phyloP scores from a whole-genome alignment of 2,113 vertebrate genomes.

The Pimephales promelas region DNA sequence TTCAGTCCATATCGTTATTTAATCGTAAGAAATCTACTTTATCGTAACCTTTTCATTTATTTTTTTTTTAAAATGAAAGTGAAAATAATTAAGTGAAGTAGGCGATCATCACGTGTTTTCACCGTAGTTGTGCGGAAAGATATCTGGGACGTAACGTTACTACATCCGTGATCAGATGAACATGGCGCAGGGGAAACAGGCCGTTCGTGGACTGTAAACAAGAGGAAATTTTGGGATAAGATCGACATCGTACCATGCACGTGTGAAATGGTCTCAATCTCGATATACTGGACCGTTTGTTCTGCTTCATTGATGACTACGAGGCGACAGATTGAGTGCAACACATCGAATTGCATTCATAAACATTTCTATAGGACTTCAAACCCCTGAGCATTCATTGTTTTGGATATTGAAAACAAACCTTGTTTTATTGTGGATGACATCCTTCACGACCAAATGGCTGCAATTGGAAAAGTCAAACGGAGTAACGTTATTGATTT shows the following conservation, averaged over 20 bases:
- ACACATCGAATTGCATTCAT: conserved; percentile 80
- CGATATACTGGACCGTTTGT: conserved; percentile 73
- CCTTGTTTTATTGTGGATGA: conserved; percentile 39
- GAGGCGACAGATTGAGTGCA: conserved; percentile 71
- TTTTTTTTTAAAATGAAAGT: not conserved
- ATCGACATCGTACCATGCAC: conserved; percentile 76
- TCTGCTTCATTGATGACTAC: conserved; percentile 76
- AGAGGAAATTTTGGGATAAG: conserved; percentile 63
- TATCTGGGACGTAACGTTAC: conserved; percentile 69
- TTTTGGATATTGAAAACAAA: conserved; percentile 24
- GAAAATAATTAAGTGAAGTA: not conserved
- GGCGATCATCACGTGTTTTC: conserved; percentile 53
- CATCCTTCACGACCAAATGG: conserved; percentile 61
- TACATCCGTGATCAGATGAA: conserved; percentile 64
- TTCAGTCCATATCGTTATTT: not conserved
- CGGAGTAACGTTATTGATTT: conserved; percentile 52
- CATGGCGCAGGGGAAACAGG: conserved; percentile 67
- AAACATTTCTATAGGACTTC: conserved; percentile 95
- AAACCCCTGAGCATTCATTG: conserved; percentile 73
- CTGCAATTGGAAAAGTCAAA: conserved; percentile 62
- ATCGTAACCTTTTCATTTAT: not conserved
- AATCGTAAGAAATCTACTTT: not conserved
- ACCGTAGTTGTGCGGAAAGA: conserved; percentile 31
- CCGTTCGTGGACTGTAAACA: conserved; percentile 53
- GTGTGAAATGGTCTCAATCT: conserved; percentile 85